Base-by-base conservation (phyloP, 2,888 invertebrate genomes). In the Drosophila pegasa region DNA sequence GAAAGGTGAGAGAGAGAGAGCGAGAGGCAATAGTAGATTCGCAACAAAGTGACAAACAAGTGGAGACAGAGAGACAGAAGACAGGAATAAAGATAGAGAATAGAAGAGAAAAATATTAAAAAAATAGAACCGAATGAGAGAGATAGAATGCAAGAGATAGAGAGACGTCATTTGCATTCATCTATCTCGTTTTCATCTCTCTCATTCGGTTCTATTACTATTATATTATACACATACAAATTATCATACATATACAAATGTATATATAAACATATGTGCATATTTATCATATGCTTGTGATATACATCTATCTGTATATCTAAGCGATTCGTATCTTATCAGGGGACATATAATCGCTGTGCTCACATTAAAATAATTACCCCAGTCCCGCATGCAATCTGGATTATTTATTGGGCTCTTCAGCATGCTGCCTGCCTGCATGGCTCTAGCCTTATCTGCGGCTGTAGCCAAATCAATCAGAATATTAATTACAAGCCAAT, bases 381-480 rank as follows among this genome's bases (percentile, higher is more conserved):
- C 14, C 20, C 14, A 40, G 25, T 10, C 38, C 47, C 25, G 33
- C 27, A 27, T 12, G 8, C 20, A 16, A 12, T 25, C 12, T 27
- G 14, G 5, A 18, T 12, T 20, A 10, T 48, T 27, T 33, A 40
- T 33, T 16, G 41, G 18, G 2, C 18, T 20, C 35, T 33, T 25
- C 40, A 14, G 9, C 3, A 20, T 14, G 2, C 20, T 8, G 31
- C 5, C 33, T 10, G 20, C 8, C 16, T 9, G 18, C 27, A 9
- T 7, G 6, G 16, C 29, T 14, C 8, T 10, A 35, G 38, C 43
- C 35, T 35, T 40, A 40, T 55, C 27, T 5, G 10, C 10, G 10
- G 22, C 14, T 5, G 31, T 25, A 2, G 16, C 1, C 31, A 20
- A 43, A 62, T 59, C 38, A 60, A 60, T 47, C 64, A 20, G 25